phyloP scores from a whole-genome alignment of 2,888 invertebrate genomes.

The Oxyteleia sp. region DNA sequence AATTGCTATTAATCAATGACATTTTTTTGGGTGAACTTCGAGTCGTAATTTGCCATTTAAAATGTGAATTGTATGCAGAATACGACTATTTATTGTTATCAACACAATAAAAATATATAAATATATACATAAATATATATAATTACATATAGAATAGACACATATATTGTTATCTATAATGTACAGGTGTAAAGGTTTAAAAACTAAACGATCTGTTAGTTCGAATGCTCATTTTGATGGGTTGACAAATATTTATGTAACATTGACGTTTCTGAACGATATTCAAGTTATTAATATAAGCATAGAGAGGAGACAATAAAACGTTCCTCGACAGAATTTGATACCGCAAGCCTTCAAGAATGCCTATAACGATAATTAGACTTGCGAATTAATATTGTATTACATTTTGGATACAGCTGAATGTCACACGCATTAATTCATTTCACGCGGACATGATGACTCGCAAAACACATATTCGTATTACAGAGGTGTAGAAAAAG shows the following conservation, averaged over 20 bases:
- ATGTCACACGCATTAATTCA: constrained; percentile 70
- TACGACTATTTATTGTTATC: constrained; percentile 48
- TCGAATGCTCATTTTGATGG: constrained; percentile 65
- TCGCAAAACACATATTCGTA: no score
- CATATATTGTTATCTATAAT: constrained; percentile 74
- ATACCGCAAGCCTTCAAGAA: constrained; percentile 78
- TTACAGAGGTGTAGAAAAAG: no score
- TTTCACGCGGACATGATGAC: constrained; percentile 53
- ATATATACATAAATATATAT: constrained; percentile 57
- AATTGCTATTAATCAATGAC: constrained; percentile 41
- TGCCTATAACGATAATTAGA: constrained; percentile 76
- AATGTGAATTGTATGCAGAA: constrained; percentile 38
- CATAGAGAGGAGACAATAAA: constrained; percentile 61
- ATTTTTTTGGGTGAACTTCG: constrained; percentile 33
- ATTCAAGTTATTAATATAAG: constrained; percentile 66
- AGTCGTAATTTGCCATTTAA: constrained; percentile 44
- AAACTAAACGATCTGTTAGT: constrained; percentile 57
- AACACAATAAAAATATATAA: constrained; percentile 36
- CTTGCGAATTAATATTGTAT: constrained; percentile 54
- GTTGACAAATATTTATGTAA: constrained; percentile 69
- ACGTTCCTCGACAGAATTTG: constrained; percentile 73
- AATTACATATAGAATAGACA: constrained; percentile 64
- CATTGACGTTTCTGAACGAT: constrained; percentile 70
- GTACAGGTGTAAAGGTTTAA: constrained; percentile 74
- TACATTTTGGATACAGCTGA: constrained; percentile 71